A percentile compares a stretch with the other conserved stretches of the same genome.
Conservation (phyloP, 2,888 invertebrate genomes). For the Myopa tessellatipennis region DNA sequence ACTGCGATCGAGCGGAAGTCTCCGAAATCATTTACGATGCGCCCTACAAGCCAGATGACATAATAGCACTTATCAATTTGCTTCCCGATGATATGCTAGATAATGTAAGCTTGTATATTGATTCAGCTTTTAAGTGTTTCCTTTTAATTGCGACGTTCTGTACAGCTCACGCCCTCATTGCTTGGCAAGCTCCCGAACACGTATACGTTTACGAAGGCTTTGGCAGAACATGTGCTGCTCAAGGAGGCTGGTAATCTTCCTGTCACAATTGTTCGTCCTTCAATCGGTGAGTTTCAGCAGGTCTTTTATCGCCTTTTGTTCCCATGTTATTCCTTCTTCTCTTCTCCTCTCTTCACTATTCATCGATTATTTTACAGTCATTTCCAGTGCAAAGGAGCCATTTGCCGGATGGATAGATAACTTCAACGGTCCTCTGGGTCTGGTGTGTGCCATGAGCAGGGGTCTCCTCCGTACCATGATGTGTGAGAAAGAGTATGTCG, state of each 20-base stretch:
- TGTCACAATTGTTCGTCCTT: conserved; percentile 93
- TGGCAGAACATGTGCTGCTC: conserved; percentile 91
- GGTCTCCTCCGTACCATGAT: conserved; percentile 87
- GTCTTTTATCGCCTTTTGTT: neutral
- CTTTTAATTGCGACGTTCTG: neutral
- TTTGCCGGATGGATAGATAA: conserved; percentile 97
- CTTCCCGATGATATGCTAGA: conserved; percentile 87
- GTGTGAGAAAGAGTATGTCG: conserved; percentile 81
- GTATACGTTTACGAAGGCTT: conserved; percentile 96
- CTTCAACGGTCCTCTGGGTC: conserved; percentile 92
- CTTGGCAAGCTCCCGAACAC: conserved; percentile 93
- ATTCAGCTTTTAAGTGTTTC: conserved; percentile 38
- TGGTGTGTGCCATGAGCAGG: conserved; percentile 83
- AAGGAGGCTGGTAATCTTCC: conserved; percentile 87
- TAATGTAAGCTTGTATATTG: conserved; percentile 69
- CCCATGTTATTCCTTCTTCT: neutral
- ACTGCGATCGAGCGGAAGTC: conserved; percentile 90
- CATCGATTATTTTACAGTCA: conserved; percentile 70
- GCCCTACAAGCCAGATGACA: conserved; percentile 75
- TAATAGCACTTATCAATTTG: conserved; percentile 79
- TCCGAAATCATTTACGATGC: conserved; percentile 72
- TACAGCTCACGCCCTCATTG: conserved; percentile 67
- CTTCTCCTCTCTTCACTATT: too few species aligned
- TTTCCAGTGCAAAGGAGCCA: conserved; percentile 82
- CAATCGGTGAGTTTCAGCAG: conserved; percentile 78